phyloP scores from a whole-genome alignment of 2,797 vertebrate genomes.

The Lithobates sylvaticus region DNA sequence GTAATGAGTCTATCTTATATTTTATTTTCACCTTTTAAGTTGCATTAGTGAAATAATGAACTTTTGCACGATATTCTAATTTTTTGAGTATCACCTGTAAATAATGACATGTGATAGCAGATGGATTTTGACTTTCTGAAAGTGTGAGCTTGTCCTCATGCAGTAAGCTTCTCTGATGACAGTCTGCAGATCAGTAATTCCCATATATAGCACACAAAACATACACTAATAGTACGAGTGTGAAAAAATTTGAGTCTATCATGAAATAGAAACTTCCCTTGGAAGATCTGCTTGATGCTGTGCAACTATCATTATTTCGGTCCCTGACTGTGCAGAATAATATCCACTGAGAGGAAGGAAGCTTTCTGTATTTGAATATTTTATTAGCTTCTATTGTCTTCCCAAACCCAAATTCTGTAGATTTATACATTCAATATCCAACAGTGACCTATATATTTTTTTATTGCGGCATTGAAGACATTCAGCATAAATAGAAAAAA shows the following conservation, averaged over 20 bases:
- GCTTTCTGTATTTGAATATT: constrained; percentile 79
- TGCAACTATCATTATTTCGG: constrained; percentile 76
- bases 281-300: constrained; percentile 59
- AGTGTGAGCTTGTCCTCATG: no score
- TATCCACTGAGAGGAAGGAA: constrained; percentile 73
- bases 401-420: constrained; percentile 74
- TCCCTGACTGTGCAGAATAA: constrained; percentile 80
- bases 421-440: constrained; percentile 80
- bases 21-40: no score
- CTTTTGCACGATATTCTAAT: no score
- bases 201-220: neutral
- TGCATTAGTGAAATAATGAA: no score
- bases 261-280: constrained; percentile 39
- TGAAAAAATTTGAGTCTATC: neutral
- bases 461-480: constrained; percentile 69
- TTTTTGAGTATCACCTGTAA: no score
- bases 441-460: constrained; percentile 71
- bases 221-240: neutral
- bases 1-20: no score
- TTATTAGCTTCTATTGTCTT: constrained; percentile 78
- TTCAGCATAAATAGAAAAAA: constrained; percentile 70
- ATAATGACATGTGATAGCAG: no score
- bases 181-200: neutral
- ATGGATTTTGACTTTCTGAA: no score
- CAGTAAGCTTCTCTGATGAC: no score